Evolutionary conservation across 1,140 invertebrate species (phyloP).

Genomic region (Achatina immaculata): DNA sequence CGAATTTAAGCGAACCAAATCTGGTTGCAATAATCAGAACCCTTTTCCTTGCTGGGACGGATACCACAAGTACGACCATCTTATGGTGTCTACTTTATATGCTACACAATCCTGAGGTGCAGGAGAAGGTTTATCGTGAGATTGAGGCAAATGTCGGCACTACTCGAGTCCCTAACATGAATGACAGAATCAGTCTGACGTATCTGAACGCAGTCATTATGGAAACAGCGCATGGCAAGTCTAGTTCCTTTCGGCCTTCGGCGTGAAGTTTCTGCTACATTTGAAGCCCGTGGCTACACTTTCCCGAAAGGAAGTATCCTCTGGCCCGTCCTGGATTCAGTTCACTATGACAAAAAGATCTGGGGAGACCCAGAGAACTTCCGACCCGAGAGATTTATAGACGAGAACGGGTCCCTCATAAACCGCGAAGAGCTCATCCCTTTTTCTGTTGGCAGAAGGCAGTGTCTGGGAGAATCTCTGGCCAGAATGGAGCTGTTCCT

Average conservation of each 20-base stretch:
- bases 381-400: constrained; percentile 76
- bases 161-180: constrained; percentile 16
- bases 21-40: constrained; percentile 72
- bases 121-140: constrained; percentile 74
- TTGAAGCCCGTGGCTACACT: constrained; percentile 55
- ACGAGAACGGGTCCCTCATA: constrained; percentile 37
- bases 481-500: not conserved
- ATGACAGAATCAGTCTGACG: constrained; percentile 40
- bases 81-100: constrained; percentile 89
- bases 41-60: constrained; percentile 89
- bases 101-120: constrained; percentile 80
- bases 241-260: constrained; percentile 61
- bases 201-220: constrained; percentile 49
- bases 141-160: constrained; percentile 75
- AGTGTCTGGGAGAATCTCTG: not conserved
- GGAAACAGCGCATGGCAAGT: constrained; percentile 44
- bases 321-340: constrained; percentile 55
- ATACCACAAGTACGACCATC: constrained; percentile 87
- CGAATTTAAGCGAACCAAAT: not conserved
- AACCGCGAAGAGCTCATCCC: not conserved
- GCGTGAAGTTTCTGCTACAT: constrained; percentile 53
- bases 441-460: not conserved
- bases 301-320: constrained; percentile 57
- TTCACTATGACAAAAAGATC: constrained; percentile 56
- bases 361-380: constrained; percentile 81